Evolutionary conservation across 2,113 vertebrate species (phyloP).

Genomic region (Oncorhynchus nerka): DNA sequence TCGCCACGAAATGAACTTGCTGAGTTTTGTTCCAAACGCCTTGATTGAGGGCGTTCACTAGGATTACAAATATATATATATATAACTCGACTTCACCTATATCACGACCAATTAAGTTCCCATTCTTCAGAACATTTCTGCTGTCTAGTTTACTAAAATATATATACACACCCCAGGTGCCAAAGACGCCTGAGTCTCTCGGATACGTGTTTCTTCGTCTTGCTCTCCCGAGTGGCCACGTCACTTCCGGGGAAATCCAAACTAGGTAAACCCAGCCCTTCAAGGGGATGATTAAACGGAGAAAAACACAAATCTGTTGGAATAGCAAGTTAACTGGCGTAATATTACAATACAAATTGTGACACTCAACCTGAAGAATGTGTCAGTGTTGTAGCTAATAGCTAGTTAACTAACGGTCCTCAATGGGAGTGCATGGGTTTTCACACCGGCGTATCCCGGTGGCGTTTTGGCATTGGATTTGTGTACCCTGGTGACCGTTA

Average conservation of each 20-base stretch:
- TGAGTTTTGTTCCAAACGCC: background rate
- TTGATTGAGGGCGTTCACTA: background rate
- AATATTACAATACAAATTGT: too few species aligned
- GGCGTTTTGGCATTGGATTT: too few species aligned
- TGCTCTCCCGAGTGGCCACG: conserved; percentile 67
- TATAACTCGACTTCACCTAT: background rate
- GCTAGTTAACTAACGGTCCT: background rate
- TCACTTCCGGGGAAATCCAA: conserved; percentile 70
- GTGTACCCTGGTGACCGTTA: too few species aligned
- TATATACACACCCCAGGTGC: conserved; percentile 20
- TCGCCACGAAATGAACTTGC: conserved; percentile 16
- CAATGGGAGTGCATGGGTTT: background rate
- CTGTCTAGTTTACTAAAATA: background rate
- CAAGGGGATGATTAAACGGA: background rate
- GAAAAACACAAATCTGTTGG: too few species aligned
- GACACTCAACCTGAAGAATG: too few species aligned
- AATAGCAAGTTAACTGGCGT: too few species aligned
- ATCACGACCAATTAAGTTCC: conserved; percentile 25
- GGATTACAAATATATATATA: too few species aligned
- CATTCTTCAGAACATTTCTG: conserved; percentile 32
- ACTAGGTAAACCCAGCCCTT: background rate
- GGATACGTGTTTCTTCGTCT: conserved; percentile 80
- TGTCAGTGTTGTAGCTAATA: too few species aligned
- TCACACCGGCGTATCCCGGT: too few species aligned
- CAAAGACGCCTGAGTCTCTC: conserved; percentile 25